These are phyloP conservation scores for Campopleginae sp. DNA, from an alignment of 2,888 invertebrate genomes.

Conservation along the genomic window DNA sequence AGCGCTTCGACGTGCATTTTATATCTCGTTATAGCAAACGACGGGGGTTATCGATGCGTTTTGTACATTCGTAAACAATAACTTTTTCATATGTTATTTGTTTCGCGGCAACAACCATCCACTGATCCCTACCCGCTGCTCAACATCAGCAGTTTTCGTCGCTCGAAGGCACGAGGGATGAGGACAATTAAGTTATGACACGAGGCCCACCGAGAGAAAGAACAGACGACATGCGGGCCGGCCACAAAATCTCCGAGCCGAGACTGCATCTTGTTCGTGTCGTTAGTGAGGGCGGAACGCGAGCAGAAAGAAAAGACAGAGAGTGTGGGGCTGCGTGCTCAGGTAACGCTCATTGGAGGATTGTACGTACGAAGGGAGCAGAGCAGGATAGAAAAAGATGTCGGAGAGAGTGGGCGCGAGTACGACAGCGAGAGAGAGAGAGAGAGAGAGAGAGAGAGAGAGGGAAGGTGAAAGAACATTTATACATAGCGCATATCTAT, in stretches of 20 bases:
- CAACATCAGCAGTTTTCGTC: not conserved
- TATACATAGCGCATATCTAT: not conserved
- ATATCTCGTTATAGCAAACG: not conserved
- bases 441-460: slow-evolving; percentile 46
- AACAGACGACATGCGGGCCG: slow-evolving; percentile 15
- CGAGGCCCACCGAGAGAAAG: not conserved
- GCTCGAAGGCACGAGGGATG: not conserved
- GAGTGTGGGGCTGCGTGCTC: slow-evolving; percentile 36
- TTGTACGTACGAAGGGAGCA: slow-evolving; percentile 10
- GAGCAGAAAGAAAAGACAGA: slow-evolving; percentile 28
- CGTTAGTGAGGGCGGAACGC: slow-evolving; percentile 51
- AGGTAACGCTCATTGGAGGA: slow-evolving; percentile 47
- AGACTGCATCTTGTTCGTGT: slow-evolving; percentile 46
- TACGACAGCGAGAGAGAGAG: slow-evolving; percentile 62
- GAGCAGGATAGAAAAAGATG: slow-evolving; percentile 24
- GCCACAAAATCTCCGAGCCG: slow-evolving; percentile 1
- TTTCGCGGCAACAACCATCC: too few relatives aligned
- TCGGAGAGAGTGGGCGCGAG: slow-evolving; percentile 55
- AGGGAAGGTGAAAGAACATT: slow-evolving; percentile 41
- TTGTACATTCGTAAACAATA: not conserved
- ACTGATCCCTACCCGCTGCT: not conserved
- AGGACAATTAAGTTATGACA: not conserved
- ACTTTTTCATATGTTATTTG: not conserved
- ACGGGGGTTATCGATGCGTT: not conserved
- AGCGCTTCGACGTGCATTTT: not conserved